These are phyloP conservation scores for Stomorhina lunata DNA, from an alignment of 2,888 invertebrate genomes.

Conservation along the genomic window DNA sequence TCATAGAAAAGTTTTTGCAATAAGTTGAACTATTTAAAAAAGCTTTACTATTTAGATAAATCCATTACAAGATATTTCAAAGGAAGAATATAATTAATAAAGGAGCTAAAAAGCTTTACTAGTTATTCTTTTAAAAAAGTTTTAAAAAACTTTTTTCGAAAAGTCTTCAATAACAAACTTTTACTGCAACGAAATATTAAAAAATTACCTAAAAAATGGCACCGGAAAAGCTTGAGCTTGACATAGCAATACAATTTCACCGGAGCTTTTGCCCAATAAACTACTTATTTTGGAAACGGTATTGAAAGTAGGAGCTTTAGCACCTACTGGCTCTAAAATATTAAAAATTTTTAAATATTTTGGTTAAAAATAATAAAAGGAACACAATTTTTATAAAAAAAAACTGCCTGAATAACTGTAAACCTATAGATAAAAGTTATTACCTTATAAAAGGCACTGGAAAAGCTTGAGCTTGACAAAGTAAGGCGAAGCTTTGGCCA, in stretches of 20 bases:
- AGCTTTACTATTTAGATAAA: no score
- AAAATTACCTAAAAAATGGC: slow-evolving; percentile 85
- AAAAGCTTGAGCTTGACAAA: slow-evolving; percentile 82
- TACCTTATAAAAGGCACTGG: slow-evolving; percentile 77
- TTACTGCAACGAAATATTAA: not conserved
- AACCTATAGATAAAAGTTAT: not conserved
- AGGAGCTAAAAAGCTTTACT: no score
- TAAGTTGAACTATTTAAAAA: no score
- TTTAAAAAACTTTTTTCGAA: not conserved
- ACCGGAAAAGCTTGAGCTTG: slow-evolving; percentile 87
- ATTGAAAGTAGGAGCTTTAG: slow-evolving; percentile 84
- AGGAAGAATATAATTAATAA: no score
- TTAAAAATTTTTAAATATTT: slow-evolving; percentile 8
- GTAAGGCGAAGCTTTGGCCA: slow-evolving; percentile 77
- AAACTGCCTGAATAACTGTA: slow-evolving; percentile 57
- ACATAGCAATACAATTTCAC: slow-evolving; percentile 81
- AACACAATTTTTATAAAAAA: not conserved
- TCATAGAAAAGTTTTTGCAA: no score
- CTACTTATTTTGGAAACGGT: slow-evolving; percentile 82
- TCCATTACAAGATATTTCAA: no score
- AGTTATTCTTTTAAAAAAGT: no score
- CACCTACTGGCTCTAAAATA: slow-evolving; percentile 80
- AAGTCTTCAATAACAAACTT: not conserved
- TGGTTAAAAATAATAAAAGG: not conserved
- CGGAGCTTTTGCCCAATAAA: slow-evolving; percentile 83